Base-by-base conservation (phyloP, 1,140 invertebrate species). In the Leptonema lineaticorne region DNA sequence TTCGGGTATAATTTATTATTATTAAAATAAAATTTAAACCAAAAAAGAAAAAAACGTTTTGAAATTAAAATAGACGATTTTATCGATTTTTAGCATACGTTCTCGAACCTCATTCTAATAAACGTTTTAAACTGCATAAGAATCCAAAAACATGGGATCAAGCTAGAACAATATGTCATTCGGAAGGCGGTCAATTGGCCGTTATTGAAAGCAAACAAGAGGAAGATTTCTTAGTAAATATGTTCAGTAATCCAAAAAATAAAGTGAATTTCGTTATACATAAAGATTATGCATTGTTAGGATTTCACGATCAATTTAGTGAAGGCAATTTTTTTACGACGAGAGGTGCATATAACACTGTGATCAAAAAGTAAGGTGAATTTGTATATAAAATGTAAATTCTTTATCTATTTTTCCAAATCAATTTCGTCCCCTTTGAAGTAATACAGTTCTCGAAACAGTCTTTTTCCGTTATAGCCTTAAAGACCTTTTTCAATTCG, bases 141-240 rank as follows among this genome's bases (percentile, higher is more conserved):
- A 46, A 63, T 27, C 33, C 33, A 41, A 53, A 27, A 59, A 28
- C 28, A 9, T 74, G 67, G 63, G 14, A 18, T 30, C 64, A 69
- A 5, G 72, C 72, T 27, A n/a, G 22, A 1, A n/a, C 28, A 14
- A 37, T 50, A 29, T 74, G 72, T 58, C 28, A 41, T 3, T 16
- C 37, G 6, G 72, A 74, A 62, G 68, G 68, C 7, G 70, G 46
- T 18, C 60, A 72, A 41, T 67, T 74, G 9, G 72, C 67, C 1
- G 53, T 72, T 5, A 53, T 74, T 14, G 69, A 69, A 20, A 68
- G 59, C 3, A 50, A 63, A 50, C 37, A 46, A 27, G 72, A 74
- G 33, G 41, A 46, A 53, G 24, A 50, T 1, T 20, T 46, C 22
- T 29, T 66, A 1, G 26, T 57, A 11, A 20, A 26, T n/a, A 50